A percentile compares a stretch with the other conserved stretches of the same genome.
These are phyloP conservation scores for Spilogale gracilis DNA, from an alignment of 2,113 vertebrate species.

Conservation along the genomic window DNA sequence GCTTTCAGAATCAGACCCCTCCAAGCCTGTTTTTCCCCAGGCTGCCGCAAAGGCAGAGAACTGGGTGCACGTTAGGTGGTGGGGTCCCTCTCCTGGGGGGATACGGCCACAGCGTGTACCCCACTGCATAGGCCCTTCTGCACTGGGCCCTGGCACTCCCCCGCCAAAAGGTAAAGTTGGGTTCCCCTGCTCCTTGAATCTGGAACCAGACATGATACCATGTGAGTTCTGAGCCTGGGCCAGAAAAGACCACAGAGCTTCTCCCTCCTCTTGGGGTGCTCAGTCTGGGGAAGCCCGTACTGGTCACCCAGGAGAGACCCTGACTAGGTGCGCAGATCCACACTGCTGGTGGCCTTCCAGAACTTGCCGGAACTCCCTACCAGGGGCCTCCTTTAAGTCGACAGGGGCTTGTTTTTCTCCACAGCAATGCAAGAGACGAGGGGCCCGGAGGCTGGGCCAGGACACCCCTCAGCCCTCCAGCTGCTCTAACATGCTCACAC, in stretches of 20 bases:
- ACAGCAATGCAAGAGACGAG: background rate
- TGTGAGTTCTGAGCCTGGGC: background rate
- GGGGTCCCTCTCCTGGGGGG: too few species aligned
- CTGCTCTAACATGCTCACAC: background rate
- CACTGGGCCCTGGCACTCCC: background rate
- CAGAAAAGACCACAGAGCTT: background rate
- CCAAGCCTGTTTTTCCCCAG: background rate
- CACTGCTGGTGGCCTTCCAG: background rate
- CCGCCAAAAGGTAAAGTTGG: background rate
- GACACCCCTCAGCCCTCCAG: too few species aligned
- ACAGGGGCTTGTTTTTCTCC: background rate
- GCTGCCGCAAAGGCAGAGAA: background rate
- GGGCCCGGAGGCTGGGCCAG: background rate
- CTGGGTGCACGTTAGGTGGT: background rate
- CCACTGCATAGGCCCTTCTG: background rate
- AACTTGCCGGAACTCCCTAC: rapidly evolving
- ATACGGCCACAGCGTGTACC: too few species aligned
- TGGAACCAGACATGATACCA: background rate
- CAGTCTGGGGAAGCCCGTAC: background rate
- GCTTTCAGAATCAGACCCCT: background rate
- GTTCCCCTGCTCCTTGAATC: background rate
- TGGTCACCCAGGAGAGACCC: background rate
- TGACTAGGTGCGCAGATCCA: background rate
- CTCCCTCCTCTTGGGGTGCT: background rate
- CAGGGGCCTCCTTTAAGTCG: background rate